Conservation (phyloP, 1,140 invertebrate species). For the Ditylenchus dipsaci region DNA sequence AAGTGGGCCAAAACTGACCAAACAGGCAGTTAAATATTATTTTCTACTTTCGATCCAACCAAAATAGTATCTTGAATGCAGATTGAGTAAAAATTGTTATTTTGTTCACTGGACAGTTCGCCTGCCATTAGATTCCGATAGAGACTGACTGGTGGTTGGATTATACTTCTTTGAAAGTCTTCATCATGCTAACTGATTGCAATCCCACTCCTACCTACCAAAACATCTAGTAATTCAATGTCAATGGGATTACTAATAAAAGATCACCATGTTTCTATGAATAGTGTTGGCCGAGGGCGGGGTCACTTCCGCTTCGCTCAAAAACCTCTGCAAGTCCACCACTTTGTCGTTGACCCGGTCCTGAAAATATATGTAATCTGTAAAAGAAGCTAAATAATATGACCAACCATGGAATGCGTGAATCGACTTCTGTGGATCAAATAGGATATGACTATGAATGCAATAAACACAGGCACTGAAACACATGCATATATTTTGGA, state of each 20-base stretch:
- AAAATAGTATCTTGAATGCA: too few species aligned
- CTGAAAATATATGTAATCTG: slow-evolving; percentile 9
- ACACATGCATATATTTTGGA: too few species aligned
- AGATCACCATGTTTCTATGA: slow-evolving; percentile 7
- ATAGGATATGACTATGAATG: slow-evolving; percentile 54
- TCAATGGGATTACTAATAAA: too few species aligned
- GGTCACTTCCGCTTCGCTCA: slow-evolving; percentile 30
- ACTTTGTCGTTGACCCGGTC: slow-evolving; percentile 54
- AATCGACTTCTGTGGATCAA: slow-evolving; percentile 49
- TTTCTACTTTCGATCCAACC: too few species aligned
- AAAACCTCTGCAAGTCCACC: slow-evolving; percentile 41
- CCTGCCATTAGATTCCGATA: too few species aligned
- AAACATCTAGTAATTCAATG: too few species aligned
- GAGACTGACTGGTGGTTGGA: too few species aligned
- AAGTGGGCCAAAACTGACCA: too few species aligned
- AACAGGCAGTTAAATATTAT: too few species aligned
- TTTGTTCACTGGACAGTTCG: too few species aligned
- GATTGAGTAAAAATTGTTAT: too few species aligned
- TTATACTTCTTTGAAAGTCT: background rate
- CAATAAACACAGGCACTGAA: slow-evolving; percentile 55
- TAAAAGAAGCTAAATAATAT: slow-evolving; percentile 11
- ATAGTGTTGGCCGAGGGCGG: slow-evolving; percentile 11
- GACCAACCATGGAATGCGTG: background rate
- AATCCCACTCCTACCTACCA: background rate
- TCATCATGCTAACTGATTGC: background rate